phyloP scores from a whole-genome alignment of 1,140 invertebrate species.

The Ostrea denselamellosa region DNA sequence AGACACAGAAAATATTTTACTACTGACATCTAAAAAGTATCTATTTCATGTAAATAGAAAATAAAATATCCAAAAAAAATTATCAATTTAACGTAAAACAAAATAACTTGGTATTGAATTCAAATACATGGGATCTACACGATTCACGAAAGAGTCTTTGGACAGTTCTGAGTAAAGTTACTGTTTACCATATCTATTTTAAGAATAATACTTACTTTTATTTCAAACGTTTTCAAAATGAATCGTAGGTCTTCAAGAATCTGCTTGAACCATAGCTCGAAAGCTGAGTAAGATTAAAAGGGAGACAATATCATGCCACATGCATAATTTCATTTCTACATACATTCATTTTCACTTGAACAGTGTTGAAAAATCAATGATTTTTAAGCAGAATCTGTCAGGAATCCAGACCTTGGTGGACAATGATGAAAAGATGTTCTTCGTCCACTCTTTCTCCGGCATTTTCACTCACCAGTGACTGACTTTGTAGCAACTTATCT shows the following conservation, averaged over 20 bases:
- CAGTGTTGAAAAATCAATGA: neutral
- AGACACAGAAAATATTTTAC: too few species aligned
- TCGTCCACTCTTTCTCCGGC: conserved; percentile 21
- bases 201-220: neutral
- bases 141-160: too few species aligned
- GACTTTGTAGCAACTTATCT: conserved; percentile 1
- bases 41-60: too few species aligned
- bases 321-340: neutral
- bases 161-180: too few species aligned
- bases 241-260: neutral
- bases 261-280: conserved; percentile 11
- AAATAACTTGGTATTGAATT: too few species aligned
- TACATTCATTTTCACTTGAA: neutral
- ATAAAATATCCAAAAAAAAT: too few species aligned
- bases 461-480: conserved; percentile 16
- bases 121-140: too few species aligned
- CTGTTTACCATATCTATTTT: too few species aligned
- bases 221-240: neutral
- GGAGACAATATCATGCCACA: neutral
- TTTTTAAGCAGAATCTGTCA: neutral
- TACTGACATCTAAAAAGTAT: too few species aligned
- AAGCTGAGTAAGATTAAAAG: neutral
- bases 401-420: conserved; percentile 42
- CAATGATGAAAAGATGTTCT: conserved; percentile 45
- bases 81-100: too few species aligned